Conservation (phyloP, 1,140 invertebrate species). For the Diachasma alloeum region DNA sequence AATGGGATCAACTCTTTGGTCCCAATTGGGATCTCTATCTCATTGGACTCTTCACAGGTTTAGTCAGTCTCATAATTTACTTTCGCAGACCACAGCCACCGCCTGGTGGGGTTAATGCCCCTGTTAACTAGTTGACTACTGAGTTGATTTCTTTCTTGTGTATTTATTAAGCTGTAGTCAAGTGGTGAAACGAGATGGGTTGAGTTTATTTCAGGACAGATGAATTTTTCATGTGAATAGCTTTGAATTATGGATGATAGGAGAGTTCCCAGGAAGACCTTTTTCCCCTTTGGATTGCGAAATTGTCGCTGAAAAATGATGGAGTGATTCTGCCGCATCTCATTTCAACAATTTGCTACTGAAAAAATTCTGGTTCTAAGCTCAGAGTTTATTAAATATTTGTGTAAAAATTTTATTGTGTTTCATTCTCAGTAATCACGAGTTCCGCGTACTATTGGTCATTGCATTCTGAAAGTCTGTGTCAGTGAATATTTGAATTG, state of each 20-base stretch:
- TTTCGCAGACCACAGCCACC: conserved; percentile 73
- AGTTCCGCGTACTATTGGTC: neutral
- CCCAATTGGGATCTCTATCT: conserved; percentile 96
- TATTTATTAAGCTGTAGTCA: neutral
- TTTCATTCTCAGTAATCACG: neutral
- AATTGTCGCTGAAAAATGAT: no score
- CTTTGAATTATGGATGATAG: neutral
- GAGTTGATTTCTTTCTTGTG: neutral
- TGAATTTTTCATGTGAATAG: neutral
- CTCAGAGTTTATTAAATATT: neutral
- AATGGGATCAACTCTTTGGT: conserved; percentile 68
- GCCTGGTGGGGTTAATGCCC: conserved; percentile 35
- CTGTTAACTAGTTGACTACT: conserved; percentile 44
- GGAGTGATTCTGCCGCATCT: neutral
- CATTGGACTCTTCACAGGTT: conserved; percentile 81
- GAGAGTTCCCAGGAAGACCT: neutral
- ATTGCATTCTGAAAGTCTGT: neutral
- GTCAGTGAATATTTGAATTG: neutral
- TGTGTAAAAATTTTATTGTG: neutral
- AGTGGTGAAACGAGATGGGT: neutral
- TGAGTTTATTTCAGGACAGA: neutral
- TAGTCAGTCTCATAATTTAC: conserved; percentile 84
- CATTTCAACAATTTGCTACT: neutral
- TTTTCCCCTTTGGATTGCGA: neutral
- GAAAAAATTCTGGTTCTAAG: neutral